These are phyloP conservation scores for Ceriagrion tenellum DNA, from an alignment of 2,888 invertebrate species.

Conservation along the genomic window DNA sequence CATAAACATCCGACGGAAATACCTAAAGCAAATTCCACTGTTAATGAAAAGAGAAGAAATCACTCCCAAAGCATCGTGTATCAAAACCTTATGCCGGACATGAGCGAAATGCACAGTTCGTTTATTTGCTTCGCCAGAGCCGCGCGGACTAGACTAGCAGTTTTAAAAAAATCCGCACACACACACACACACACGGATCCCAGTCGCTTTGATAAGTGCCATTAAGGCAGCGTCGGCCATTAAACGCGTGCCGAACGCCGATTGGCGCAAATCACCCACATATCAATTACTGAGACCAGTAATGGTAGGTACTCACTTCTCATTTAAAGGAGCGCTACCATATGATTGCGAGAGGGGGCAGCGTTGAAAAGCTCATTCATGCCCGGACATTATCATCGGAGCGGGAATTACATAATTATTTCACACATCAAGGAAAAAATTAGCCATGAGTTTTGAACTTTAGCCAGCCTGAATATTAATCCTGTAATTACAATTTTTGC, in stretches of 20 bases:
- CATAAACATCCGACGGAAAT: neutral
- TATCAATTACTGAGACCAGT: constrained; percentile 39
- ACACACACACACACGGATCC: neutral
- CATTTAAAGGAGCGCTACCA: constrained; percentile 23
- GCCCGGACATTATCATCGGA: neutral
- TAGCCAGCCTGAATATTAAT: neutral
- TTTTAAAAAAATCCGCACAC: constrained; percentile 3
- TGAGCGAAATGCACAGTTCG: neutral
- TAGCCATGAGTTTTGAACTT: neutral
- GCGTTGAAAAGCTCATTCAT: constrained; percentile 19
- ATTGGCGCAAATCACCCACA: constrained; percentile 50
- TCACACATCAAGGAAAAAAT: neutral
- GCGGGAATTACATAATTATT: constrained; percentile 7
- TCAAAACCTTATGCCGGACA: neutral
- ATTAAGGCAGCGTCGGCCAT: constrained; percentile 1
- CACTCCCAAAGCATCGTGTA: neutral
- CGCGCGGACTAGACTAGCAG: neutral
- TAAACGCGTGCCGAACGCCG: constrained; percentile 24
- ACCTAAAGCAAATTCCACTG: neutral
- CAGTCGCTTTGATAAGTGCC: constrained; percentile 47
- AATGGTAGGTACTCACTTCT: constrained; percentile 49
- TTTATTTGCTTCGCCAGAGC: neutral
- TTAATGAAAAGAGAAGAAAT: neutral
- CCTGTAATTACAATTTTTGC: neutral
- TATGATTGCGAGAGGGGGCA: neutral